Percentiles rank a stretch among this genome's conserved stretches.
Conservation (phyloP, 2,888 invertebrate species). For the Prosapia bicincta region DNA sequence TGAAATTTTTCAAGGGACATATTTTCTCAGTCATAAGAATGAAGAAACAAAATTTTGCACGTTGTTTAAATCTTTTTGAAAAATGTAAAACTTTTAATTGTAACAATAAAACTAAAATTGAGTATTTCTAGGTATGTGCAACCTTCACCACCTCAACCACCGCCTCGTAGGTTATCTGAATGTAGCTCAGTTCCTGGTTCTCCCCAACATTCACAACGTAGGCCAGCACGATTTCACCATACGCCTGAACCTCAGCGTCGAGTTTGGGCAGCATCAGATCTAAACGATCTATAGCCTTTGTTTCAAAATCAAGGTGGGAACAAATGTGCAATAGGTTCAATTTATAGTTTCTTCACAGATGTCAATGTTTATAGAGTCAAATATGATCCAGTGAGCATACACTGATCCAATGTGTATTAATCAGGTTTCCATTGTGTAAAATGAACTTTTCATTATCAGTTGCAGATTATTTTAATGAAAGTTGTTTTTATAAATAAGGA, state of each 20-base stretch:
- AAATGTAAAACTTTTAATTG: too few species aligned
- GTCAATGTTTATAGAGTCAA: neutral
- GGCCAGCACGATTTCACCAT: slow-evolving; percentile 55
- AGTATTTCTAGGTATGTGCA: slow-evolving; percentile 54
- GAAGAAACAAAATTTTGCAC: too few species aligned
- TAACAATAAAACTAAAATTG: too few species aligned
- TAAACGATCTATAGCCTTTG: slow-evolving; percentile 11
- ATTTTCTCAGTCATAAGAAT: too few species aligned
- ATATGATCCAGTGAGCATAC: too few species aligned
- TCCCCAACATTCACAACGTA: slow-evolving; percentile 50
- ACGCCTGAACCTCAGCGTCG: slow-evolving; percentile 43
- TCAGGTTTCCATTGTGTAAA: too few species aligned
- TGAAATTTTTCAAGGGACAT: too few species aligned
- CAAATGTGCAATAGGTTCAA: neutral
- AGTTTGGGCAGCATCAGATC: slow-evolving; percentile 3
- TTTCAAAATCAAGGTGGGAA: neutral
- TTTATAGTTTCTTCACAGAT: neutral
- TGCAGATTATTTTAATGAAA: too few species aligned
- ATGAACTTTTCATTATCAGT: too few species aligned
- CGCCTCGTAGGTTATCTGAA: slow-evolving; percentile 62
- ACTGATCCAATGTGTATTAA: neutral
- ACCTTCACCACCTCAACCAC: slow-evolving; percentile 59
- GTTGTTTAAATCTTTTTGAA: too few species aligned
- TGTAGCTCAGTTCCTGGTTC: slow-evolving; percentile 66
- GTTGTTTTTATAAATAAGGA: too few species aligned